Evolutionary conservation across 2,888 invertebrate species (phyloP), one percentile per base, ranked within the genome.

Genomic region (Ectemnius lituratus): DNA sequence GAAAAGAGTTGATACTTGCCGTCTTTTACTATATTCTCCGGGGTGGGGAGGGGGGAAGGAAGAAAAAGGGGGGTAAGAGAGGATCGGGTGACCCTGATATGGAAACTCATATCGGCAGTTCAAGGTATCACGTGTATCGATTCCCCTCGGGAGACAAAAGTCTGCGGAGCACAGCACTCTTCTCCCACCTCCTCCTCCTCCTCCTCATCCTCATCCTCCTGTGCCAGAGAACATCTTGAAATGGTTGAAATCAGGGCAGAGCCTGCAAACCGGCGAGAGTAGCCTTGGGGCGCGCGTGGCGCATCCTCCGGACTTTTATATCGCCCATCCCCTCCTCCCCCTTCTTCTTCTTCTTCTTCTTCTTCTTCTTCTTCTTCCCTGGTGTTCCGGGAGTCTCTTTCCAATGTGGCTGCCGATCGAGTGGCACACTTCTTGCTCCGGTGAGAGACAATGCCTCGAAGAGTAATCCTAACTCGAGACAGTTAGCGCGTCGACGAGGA

Each of bases 291-390:
- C 1, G 23, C 23, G 77, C 77, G 47, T 67, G 73, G 73, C 69
- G 73, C 68, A 76, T 76, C 77, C 73, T 73, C 76, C 69, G 69
- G 76, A 76, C 77, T 76, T 76, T 73, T 73, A 77, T 73, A 76
- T 76, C 73, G 73, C 72, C 76, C n/a, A n/a, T n/a, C n/a, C n/a
- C n/a, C n/a, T n/a, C n/a, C n/a, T n/a, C n/a, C n/a, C n/a, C n/a
- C n/a, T n/a, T n/a, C n/a, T n/a, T n/a, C n/a, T n/a, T n/a, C n/a
- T n/a, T n/a, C n/a, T n/a, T n/a, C n/a, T n/a, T n/a, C n/a, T n/a
- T n/a, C n/a, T n/a, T n/a, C n/a, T n/a, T n/a, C n/a, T n/a, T n/a
- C n/a, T n/a, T n/a, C n/a, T n/a, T n/a, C n/a, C n/a, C n/a, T n/a
- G 76, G 76, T 76, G 37, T 37, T 37, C 37, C 37, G 37, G 37